phyloP scores from a whole-genome alignment of 2,113 vertebrate genomes.

The mouse (Mus musculus) region GRCm39 chrX:22426501-22427000 shows the following conservation, averaged over 20 bases:
- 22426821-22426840: slow-evolving; percentile 50
- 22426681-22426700: neutral
- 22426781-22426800: slow-evolving; percentile 16
- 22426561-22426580: neutral
- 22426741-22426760: neutral
- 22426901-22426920: neutral
- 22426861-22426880: slow-evolving; percentile 53
- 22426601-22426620: slow-evolving; percentile 49
- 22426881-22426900: slow-evolving; percentile 62
- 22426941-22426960: slow-evolving; percentile 67
- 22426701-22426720: slow-evolving; percentile 30
- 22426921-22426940: neutral
- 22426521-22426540: neutral
- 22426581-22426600: slow-evolving; percentile 30
- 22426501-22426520: slow-evolving; percentile 20
- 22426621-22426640: neutral
- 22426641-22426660: neutral
- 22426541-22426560: neutral
- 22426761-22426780: slow-evolving; percentile 67
- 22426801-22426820: slow-evolving; percentile 6
- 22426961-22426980: slow-evolving; percentile 18
- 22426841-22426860: slow-evolving; percentile 21
- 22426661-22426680: slow-evolving; percentile 42
- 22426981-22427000: slow-evolving; percentile 61
- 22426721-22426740: neutral